Conservation (phyloP, 2,113 vertebrate genomes). For the Saguinus imperator region DNA sequence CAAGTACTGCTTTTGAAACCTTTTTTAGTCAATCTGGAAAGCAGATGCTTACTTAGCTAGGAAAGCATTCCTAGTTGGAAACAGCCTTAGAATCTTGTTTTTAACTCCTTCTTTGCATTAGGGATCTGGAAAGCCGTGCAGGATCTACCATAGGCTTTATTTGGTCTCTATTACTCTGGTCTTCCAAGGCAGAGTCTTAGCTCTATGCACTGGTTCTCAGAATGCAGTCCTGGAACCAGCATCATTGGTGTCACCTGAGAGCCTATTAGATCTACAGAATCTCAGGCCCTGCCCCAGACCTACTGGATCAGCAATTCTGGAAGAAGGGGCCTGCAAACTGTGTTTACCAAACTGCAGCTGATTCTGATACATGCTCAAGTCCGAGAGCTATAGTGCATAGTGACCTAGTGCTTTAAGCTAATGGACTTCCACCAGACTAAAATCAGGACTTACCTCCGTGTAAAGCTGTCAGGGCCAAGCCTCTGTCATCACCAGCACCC, state of each 20-base stretch:
- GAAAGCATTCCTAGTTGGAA: conserved; percentile 37
- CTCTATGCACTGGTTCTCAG: background rate
- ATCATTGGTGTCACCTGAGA: background rate
- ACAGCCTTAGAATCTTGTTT: conserved; percentile 7
- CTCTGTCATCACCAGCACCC: background rate
- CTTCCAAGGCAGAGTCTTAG: background rate
- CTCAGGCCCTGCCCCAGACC: background rate
- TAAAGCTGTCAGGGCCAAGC: background rate
- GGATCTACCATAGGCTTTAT: background rate
- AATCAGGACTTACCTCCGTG: background rate
- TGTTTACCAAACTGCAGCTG: background rate
- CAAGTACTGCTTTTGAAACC: conserved; percentile 24
- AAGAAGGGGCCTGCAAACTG: background rate
- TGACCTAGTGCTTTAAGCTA: background rate
- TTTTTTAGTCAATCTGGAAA: conserved; percentile 28
- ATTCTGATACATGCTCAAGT: background rate
- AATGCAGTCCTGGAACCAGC: background rate
- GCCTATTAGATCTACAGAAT: background rate
- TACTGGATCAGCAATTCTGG: background rate
- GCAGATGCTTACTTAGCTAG: conserved; percentile 34
- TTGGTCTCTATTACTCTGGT: background rate
- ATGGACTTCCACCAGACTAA: background rate
- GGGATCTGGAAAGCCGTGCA: background rate
- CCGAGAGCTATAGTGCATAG: background rate
- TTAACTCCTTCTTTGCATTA: background rate